Conservation (phyloP, 2,113 vertebrate species). For the Oenanthe melanoleuca region DNA sequence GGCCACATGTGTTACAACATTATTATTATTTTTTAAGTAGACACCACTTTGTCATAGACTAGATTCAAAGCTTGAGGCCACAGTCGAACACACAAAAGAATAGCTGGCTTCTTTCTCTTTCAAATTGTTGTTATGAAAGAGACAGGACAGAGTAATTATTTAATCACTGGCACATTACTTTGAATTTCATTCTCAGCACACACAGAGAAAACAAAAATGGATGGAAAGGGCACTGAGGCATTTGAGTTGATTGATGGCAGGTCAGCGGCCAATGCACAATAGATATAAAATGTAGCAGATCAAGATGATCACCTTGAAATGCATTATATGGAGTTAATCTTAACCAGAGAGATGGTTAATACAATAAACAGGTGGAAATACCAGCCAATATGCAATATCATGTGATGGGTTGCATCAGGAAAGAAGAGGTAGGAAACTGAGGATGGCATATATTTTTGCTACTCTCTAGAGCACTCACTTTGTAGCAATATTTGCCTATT, state of each 20-base stretch:
- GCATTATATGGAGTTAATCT: conserved; percentile 4
- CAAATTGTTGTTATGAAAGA: conserved; percentile 50
- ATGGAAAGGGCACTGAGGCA: conserved; percentile 66
- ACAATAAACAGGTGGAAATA: background rate
- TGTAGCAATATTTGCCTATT: background rate
- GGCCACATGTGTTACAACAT: conserved; percentile 19
- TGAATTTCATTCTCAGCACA: conserved; percentile 57
- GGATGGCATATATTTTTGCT: background rate
- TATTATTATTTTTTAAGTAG: conserved; percentile 28
- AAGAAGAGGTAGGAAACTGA: background rate
- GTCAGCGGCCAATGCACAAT: conserved; percentile 48
- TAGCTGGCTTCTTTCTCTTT: conserved; percentile 36
- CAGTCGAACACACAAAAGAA: conserved; percentile 37
- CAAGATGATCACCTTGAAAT: conserved; percentile 35
- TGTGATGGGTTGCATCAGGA: background rate
- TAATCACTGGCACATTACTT: conserved; percentile 61
- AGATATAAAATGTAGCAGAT: conserved; percentile 34
- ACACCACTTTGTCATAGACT: conserved; percentile 19
- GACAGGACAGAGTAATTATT: conserved; percentile 56
- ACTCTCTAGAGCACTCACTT: background rate
- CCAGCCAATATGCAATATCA: background rate
- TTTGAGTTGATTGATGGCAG: conserved; percentile 68
- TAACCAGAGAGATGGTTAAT: background rate
- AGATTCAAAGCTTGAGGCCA: conserved; percentile 36
- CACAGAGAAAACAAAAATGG: conserved; percentile 53